Percentiles rank a stretch among this genome's conserved stretches.
Conservation (phyloP, 2,113 vertebrate species). For the Malaclemys terrapin region DNA sequence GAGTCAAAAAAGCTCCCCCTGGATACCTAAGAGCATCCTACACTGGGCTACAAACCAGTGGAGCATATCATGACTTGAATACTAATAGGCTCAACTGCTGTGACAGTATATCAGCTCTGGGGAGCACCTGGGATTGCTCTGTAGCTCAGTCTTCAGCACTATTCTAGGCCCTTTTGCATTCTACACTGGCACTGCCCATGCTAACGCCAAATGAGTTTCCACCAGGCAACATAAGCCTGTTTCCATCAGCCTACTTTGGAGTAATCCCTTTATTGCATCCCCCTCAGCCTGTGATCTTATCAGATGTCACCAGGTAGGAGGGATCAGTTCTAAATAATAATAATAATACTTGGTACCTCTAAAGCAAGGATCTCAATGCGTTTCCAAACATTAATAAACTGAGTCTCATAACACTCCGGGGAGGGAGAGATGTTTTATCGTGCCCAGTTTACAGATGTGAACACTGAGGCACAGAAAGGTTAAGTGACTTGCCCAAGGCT, state of each 20-base stretch:
- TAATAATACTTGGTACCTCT: neutral
- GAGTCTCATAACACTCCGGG: rapidly evolving
- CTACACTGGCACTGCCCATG: neutral
- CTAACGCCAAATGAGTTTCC: neutral
- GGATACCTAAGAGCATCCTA: neutral
- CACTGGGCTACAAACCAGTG: neutral
- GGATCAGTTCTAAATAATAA: neutral
- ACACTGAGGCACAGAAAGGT: neutral
- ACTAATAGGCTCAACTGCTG: neutral
- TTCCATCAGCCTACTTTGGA: neutral
- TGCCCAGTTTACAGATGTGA: neutral
- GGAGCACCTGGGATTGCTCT: neutral
- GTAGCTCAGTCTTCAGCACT: neutral
- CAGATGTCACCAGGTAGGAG: neutral
- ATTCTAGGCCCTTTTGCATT: neutral
- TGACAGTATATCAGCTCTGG: neutral
- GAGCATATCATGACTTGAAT: neutral
- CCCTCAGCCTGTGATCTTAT: neutral
- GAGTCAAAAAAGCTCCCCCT: neutral
- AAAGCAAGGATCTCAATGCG: neutral
- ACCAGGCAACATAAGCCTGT: neutral
- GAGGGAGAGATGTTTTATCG: neutral
- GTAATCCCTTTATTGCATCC: neutral
- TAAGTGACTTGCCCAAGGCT: neutral
- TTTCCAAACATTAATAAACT: neutral